Evolutionary conservation across 2,888 invertebrate species (phyloP).

Genomic region (Cerceris ruficornis): DNA sequence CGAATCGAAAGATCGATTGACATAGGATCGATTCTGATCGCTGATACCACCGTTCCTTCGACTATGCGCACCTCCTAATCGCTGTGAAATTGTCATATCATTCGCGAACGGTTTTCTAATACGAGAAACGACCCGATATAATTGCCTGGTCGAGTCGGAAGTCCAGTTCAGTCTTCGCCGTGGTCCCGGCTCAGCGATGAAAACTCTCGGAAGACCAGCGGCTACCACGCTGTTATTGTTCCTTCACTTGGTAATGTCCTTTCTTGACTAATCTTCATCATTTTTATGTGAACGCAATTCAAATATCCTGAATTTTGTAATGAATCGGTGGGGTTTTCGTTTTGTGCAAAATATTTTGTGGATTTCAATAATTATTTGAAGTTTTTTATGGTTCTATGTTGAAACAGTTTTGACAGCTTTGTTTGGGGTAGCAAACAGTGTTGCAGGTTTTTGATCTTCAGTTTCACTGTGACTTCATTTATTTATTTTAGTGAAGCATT

Average conservation of each 20-base stretch:
- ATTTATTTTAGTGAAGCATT: too few relatives aligned
- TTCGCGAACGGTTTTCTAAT: conserved; percentile 70
- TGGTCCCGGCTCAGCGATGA: conserved; percentile 64
- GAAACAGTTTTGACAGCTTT: too few relatives aligned
- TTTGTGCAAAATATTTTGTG: too few relatives aligned
- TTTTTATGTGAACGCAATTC: neutral
- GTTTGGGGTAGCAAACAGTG: too few relatives aligned
- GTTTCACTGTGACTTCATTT: too few relatives aligned
- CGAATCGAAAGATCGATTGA: conserved; percentile 54
- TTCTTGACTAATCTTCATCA: neutral
- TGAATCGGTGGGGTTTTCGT: too few relatives aligned
- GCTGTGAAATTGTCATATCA: conserved; percentile 76
- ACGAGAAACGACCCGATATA: conserved; percentile 70
- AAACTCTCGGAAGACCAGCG: conserved; percentile 49
- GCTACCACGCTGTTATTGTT: conserved; percentile 58
- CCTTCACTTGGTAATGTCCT: conserved; percentile 66
- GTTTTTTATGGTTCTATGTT: too few relatives aligned
- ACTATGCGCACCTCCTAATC: conserved; percentile 51
- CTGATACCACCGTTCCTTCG: conserved; percentile 12
- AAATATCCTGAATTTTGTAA: too few relatives aligned
- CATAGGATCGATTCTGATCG: conserved; percentile 23
- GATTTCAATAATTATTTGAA: too few relatives aligned
- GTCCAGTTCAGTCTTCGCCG: conserved; percentile 67
- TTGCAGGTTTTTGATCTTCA: too few relatives aligned
- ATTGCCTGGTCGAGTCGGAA: conserved; percentile 64